These are phyloP conservation scores for Eubasilissa regina DNA, from an alignment of 1,140 invertebrate genomes.

Conservation along the genomic window DNA sequence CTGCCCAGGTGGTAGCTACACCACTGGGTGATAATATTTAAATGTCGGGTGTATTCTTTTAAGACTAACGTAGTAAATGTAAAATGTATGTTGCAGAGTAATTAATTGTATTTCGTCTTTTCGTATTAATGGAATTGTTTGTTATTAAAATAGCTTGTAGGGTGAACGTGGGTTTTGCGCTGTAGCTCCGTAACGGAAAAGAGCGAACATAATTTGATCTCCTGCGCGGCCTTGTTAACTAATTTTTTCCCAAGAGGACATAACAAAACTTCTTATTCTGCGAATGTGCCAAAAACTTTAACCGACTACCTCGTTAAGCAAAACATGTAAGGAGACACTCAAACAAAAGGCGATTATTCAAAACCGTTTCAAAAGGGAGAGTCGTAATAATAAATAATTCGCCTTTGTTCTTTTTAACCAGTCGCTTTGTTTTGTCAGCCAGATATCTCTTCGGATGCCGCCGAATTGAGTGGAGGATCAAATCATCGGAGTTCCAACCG, in stretches of 20 bases:
- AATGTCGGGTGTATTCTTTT: too few relatives aligned
- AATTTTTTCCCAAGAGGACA: slow-evolving; percentile 31
- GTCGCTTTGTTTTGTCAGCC: not conserved
- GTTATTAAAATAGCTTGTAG: too few relatives aligned
- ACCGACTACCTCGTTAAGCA: slow-evolving; percentile 8
- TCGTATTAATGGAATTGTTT: too few relatives aligned
- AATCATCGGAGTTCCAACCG: not conserved
- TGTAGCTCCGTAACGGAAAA: not conserved
- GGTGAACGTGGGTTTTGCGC: too few relatives aligned
- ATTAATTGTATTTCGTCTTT: too few relatives aligned
- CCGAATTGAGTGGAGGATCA: not conserved
- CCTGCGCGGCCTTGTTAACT: slow-evolving; percentile 24
- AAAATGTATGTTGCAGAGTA: too few relatives aligned
- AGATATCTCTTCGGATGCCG: not conserved
- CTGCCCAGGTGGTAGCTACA: too few relatives aligned
- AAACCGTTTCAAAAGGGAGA: not conserved
- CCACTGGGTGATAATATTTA: too few relatives aligned
- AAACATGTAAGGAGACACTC: not conserved
- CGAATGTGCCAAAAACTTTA: slow-evolving; percentile 21
- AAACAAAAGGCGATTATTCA: not conserved
- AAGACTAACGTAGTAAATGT: too few relatives aligned
- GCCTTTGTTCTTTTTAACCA: not conserved
- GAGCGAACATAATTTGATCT: not conserved
- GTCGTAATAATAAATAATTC: not conserved
- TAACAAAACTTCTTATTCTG: slow-evolving; percentile 19